phyloP scores from a whole-genome alignment of 2,797 vertebrate genomes.

The Pelodytes ibericus region DNA sequence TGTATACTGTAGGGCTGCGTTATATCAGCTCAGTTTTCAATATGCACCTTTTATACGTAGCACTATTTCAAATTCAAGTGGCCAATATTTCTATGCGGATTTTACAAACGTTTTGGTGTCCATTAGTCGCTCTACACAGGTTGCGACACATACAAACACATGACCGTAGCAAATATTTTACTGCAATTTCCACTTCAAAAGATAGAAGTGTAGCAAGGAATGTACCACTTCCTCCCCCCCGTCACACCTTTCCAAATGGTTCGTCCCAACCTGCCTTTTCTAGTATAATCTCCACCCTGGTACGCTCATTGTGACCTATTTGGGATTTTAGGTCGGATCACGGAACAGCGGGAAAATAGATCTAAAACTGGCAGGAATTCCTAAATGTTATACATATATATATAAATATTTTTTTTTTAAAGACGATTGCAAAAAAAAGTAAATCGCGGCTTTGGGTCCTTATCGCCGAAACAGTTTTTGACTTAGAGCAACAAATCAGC shows the following conservation, averaged over 20 bases:
- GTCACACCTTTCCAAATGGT: conserved; percentile 54
- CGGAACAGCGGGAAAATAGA: conserved; percentile 19
- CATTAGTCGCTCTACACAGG: too few relatives aligned
- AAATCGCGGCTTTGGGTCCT: not conserved
- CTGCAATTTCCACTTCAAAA: too few relatives aligned
- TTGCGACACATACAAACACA: not conserved
- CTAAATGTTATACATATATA: too few relatives aligned
- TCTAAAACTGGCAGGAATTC: too few relatives aligned
- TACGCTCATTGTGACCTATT: conserved; percentile 35
- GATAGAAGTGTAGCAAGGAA: not conserved
- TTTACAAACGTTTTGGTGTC: too few relatives aligned
- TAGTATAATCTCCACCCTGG: conserved; percentile 40
- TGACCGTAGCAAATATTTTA: not conserved
- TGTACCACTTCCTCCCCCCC: conserved; percentile 66
- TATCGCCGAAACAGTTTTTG: not conserved
- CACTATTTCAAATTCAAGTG: too few relatives aligned
- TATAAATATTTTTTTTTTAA: not conserved
- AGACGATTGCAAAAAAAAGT: not conserved
- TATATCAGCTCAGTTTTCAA: too few relatives aligned
- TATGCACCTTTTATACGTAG: too few relatives aligned
- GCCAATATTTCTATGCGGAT: too few relatives aligned
- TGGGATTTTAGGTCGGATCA: conserved; percentile 18
- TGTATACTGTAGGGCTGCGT: too few relatives aligned
- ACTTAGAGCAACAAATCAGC: not conserved
- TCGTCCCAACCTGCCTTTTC: conserved; percentile 58